A percentile compares a stretch with the other conserved stretches of the same genome.
Evolutionary conservation across 2,797 vertebrate genomes (phyloP).

Genomic region (Cichlasoma orientale): DNA sequence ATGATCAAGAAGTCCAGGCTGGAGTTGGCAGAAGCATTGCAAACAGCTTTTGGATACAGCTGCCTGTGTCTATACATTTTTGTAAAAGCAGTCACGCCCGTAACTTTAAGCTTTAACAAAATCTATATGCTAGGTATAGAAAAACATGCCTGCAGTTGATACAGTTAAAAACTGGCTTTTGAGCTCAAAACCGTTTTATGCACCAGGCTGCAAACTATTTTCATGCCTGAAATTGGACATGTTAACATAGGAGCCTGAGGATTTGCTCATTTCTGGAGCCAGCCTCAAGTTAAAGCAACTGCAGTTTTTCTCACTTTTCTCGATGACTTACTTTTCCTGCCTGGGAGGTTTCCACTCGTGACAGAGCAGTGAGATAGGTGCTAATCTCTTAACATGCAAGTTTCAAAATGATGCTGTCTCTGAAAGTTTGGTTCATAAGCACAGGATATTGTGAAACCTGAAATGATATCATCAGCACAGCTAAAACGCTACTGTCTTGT

Average conservation of each 20-base stretch:
- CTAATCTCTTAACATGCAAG: background rate
- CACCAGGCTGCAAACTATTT: background rate
- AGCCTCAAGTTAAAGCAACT: too few relatives aligned
- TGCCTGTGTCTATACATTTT: background rate
- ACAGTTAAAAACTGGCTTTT: background rate
- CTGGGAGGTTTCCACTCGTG: too few relatives aligned
- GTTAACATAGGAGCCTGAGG: background rate
- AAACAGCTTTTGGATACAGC: background rate
- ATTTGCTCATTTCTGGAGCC: too few relatives aligned
- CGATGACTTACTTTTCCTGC: too few relatives aligned
- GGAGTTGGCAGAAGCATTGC: background rate
- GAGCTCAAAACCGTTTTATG: background rate
- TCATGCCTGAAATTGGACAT: background rate
- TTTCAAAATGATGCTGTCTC: constrained; percentile 7
- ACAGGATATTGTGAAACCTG: constrained; percentile 51
- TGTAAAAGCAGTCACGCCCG: background rate
- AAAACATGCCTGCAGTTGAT: background rate
- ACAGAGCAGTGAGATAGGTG: background rate
- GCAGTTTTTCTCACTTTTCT: too few relatives aligned
- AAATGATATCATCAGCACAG: constrained; percentile 34
- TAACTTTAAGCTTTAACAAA: background rate
- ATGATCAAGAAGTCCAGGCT: background rate
- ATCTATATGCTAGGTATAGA: too few relatives aligned
- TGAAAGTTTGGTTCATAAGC: constrained; percentile 18
- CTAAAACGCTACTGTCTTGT: constrained; percentile 34